A percentile compares a stretch with the other conserved stretches of the same genome.
phyloP scores from a whole-genome alignment of 2,888 invertebrate genomes.

The Cataglyphis albicans region DNA sequence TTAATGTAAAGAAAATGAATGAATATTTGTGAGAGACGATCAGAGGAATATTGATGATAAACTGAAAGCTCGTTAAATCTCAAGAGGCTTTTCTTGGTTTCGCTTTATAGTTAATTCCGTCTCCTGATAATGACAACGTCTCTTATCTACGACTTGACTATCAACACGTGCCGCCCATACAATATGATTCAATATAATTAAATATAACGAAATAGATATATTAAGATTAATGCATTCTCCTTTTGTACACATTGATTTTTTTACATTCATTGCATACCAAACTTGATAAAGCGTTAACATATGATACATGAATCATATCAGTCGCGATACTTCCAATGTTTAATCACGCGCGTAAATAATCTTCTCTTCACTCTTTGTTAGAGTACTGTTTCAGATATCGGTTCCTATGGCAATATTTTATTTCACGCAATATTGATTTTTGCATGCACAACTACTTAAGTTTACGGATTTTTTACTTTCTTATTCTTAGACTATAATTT shows the following conservation, averaged over 20 bases:
- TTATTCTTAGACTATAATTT: not conserved
- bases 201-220: not conserved
- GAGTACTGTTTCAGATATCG: not conserved
- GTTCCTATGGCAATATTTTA: not conserved
- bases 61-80: constrained; percentile 51
- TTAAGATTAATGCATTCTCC: not conserved
- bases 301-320: not conserved
- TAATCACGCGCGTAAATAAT: not conserved
- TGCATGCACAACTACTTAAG: not conserved
- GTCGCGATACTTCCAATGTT: not conserved
- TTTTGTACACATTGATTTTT: not conserved
- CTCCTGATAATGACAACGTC: constrained; percentile 59
- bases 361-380: not conserved
- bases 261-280: not conserved
- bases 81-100: constrained; percentile 62
- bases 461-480: not conserved
- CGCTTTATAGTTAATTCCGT: constrained; percentile 65
- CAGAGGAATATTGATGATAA: constrained; percentile 23
- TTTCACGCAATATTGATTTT: not conserved
- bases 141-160: constrained; percentile 63
- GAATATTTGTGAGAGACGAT: not conserved
- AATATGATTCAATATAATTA: constrained; percentile 8
- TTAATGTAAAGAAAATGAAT: not conserved
- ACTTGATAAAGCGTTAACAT: not conserved
- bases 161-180: not conserved